Base-by-base conservation (phyloP, 2,113 vertebrate species). In the Sapajus apella region DNA sequence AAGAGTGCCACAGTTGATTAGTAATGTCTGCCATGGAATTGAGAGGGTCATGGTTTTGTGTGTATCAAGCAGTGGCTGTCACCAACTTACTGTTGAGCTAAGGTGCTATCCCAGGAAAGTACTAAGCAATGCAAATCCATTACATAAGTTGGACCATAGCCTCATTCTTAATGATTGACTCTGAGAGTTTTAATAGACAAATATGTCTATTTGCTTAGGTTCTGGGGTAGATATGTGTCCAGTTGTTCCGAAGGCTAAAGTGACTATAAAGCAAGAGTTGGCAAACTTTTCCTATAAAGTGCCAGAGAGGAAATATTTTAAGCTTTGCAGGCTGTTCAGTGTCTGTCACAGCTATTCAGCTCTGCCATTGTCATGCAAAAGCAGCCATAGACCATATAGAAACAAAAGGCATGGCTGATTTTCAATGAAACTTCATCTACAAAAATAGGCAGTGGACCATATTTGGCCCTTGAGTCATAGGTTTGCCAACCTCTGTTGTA, bases 341-440 rank as follows among this genome's bases (percentile, higher is more conserved):
- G 13, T 87, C 40, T 92, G 55, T 8, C 50, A 21, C 18, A 37
- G 47, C 30, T 18, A 37, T 37, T 80, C 43, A 64, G 13, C 2
- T 47, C 21, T 18, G 30, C 43, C 18, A 35, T 5, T n/a, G 37
- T 58, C 3, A 14, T 45, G 37, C 17, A 27, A 50, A 85, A 40
- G 30, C 13, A 84, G 50, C 50, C 47, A 30, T 7, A n/a, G 35
- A 76, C 30, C 18, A 45, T 61, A 32, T 64, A 32, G 23, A 32
- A 30, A 25, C n/a, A 55, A 64, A 45, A n/a, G n/a, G 23, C 21
- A 32, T 89, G n/a, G 50, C 61, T 94, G 50, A 50, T 77, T 70
- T 61, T 35, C 89, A 92, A 72, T 92, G 64, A 89, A 88, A 88
- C 84, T 85, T 95, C 79, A 64, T 87, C 72, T 81, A 52, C 30